Evolutionary conservation across 2,888 invertebrate species (phyloP).

Genomic region (Synergus japonicus): DNA sequence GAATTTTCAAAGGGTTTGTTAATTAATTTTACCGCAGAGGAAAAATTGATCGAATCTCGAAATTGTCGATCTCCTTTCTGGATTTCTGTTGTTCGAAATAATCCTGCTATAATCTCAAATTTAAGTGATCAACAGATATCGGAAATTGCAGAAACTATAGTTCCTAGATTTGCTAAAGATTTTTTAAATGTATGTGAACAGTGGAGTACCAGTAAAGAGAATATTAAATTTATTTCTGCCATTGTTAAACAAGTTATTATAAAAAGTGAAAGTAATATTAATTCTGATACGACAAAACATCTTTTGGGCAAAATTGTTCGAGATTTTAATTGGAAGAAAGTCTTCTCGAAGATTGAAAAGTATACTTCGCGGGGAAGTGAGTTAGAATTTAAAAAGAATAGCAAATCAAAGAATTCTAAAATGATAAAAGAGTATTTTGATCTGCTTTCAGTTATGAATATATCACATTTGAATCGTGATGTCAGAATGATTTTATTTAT

Average conservation of each 20-base stretch:
- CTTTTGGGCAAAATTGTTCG: constrained; percentile 12
- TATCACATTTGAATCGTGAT: constrained; percentile 9
- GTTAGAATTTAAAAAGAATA: constrained; percentile 14
- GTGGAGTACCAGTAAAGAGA: neutral
- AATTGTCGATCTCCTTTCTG: constrained; percentile 13
- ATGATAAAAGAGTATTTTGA: constrained; percentile 2
- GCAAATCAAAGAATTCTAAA: constrained; percentile 2
- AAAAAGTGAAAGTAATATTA: constrained; percentile 4
- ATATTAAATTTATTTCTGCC: neutral
- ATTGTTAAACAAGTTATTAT: constrained; percentile 4
- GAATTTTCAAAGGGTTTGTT: constrained; percentile 9
- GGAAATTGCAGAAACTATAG: neutral
- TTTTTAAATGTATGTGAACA: neutral
- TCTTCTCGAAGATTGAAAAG: constrained; percentile 4
- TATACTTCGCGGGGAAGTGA: neutral
- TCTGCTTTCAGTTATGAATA: constrained; percentile 8
- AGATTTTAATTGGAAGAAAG: constrained; percentile 28
- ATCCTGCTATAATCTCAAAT: neutral
- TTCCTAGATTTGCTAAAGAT: neutral
- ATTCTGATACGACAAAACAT: constrained; percentile 4
- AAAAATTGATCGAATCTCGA: neutral
- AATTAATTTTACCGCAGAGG: neutral
- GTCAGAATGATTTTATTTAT: constrained; percentile 18
- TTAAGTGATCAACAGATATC: constrained; percentile 6
- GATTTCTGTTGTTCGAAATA: constrained; percentile 20